phyloP scores from a whole-genome alignment of 1,140 invertebrate species.

The Zaprionus gabonicus region DNA sequence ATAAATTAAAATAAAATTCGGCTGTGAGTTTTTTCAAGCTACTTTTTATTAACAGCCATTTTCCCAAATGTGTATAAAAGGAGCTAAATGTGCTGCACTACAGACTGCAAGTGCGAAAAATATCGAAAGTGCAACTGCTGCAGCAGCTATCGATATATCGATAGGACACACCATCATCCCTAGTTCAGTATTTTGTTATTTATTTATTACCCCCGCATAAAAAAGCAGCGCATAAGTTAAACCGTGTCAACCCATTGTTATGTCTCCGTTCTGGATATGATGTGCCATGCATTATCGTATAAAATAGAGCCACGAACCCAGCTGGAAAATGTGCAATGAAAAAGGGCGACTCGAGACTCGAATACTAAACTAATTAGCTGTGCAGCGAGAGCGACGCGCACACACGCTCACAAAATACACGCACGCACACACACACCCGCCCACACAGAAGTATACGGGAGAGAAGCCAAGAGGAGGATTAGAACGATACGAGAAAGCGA shows the following conservation, averaged over 20 bases:
- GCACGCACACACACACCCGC: neutral
- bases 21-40: neutral
- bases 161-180: slow-evolving; percentile 29
- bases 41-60: neutral
- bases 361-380: slow-evolving; percentile 36
- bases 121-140: slow-evolving; percentile 5
- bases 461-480: neutral
- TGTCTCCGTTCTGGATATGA: slow-evolving; percentile 29
- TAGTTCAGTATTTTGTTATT: slow-evolving; percentile 51
- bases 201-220: slow-evolving; percentile 35
- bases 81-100: neutral
- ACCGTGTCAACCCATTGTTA: slow-evolving; percentile 12
- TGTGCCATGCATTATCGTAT: slow-evolving; percentile 18
- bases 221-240: slow-evolving; percentile 9
- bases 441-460: neutral
- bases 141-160: slow-evolving; percentile 23
- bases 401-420: neutral
- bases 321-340: slow-evolving; percentile 45
- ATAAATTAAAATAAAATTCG: neutral
- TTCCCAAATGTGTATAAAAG: neutral
- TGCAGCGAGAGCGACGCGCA: slow-evolving; percentile 11
- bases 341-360: slow-evolving; percentile 16
- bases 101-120: neutral
- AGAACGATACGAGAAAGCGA: slow-evolving; percentile 2
- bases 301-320: slow-evolving; percentile 9